Conservation (phyloP, 2,797 vertebrate genomes). For the Crocidura indochinensis region DNA sequence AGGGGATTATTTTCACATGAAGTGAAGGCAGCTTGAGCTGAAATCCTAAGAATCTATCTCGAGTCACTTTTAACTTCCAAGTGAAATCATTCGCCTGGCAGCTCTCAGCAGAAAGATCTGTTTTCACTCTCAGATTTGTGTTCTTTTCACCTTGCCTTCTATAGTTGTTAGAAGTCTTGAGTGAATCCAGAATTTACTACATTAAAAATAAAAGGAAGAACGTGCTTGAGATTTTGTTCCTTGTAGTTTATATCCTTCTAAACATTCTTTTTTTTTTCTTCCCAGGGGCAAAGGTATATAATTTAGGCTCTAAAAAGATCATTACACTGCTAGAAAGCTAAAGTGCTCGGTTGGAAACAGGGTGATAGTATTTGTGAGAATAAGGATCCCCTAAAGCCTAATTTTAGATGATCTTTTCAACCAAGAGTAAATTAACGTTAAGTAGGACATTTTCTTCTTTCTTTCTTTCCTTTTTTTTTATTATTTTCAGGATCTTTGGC, state of each 20-base stretch:
- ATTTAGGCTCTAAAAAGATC: constrained; percentile 5
- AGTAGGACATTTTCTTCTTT: constrained; percentile 69
- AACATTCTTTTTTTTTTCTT: not conserved
- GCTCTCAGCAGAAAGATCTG: not conserved
- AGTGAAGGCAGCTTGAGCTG: constrained; percentile 18
- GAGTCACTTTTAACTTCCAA: constrained; percentile 53
- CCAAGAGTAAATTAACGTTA: constrained; percentile 77
- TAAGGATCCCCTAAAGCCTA: constrained; percentile 5
- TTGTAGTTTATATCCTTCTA: not conserved
- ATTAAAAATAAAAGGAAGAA: constrained; percentile 58
- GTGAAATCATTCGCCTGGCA: constrained; percentile 38
- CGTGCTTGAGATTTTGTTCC: constrained; percentile 9
- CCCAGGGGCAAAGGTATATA: not conserved
- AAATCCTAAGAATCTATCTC: constrained; percentile 5
- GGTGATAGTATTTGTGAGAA: not conserved
- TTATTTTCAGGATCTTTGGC: constrained; percentile 87
- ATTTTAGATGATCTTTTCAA: constrained; percentile 63
- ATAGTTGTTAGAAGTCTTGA: constrained; percentile 14
- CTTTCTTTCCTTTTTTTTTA: constrained; percentile 58
- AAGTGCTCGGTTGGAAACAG: constrained; percentile 20
- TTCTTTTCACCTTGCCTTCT: not conserved
- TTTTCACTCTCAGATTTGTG: constrained; percentile 15
- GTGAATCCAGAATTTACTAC: not conserved
- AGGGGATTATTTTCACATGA: not conserved
- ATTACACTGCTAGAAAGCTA: not conserved